Evolutionary conservation across 2,888 invertebrate genomes (phyloP).

Genomic region (Archaeoteleia sp.): DNA sequence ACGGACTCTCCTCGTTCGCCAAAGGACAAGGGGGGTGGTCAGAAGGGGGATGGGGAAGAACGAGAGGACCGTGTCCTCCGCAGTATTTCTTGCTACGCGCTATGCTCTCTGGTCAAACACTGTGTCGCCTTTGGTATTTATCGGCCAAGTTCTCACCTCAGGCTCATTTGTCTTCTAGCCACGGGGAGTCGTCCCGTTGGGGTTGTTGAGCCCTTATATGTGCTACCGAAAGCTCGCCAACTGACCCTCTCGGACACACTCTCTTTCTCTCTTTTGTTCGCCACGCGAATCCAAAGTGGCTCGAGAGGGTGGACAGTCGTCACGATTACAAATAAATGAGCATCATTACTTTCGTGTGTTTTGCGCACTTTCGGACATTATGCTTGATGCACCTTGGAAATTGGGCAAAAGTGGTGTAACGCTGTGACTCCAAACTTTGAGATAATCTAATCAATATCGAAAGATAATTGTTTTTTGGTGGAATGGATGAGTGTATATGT

Average conservation of each 20-base stretch:
- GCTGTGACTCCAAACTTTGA: no score
- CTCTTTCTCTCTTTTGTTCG: constrained; percentile 50
- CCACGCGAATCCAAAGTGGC: constrained; percentile 47
- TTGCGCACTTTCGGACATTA: constrained; percentile 29
- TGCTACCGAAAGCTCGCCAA: constrained; percentile 60
- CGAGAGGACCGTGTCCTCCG: constrained; percentile 60
- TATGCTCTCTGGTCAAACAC: constrained; percentile 72
- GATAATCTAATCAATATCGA: no score
- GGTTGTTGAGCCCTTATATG: constrained; percentile 53
- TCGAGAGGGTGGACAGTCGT: constrained; percentile 32
- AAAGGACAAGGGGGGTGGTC: constrained; percentile 8
- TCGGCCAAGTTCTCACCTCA: constrained; percentile 75
- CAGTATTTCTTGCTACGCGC: constrained; percentile 72
- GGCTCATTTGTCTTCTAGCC: constrained; percentile 74
- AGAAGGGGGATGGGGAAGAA: constrained; percentile 3
- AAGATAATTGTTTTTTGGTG: no score
- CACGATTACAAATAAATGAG: constrained; percentile 50
- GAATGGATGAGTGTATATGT: no score
- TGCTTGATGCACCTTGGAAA: no score
- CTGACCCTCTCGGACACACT: constrained; percentile 48
- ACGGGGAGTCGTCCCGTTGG: constrained; percentile 64
- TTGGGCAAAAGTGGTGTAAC: no score
- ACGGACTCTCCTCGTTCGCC: constrained; percentile 20
- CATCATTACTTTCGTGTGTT: constrained; percentile 45
- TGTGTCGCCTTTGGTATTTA: constrained; percentile 75